Conservation (phyloP, 1,140 invertebrate genomes). For the Tyrophagus putrescentiae region DNA sequence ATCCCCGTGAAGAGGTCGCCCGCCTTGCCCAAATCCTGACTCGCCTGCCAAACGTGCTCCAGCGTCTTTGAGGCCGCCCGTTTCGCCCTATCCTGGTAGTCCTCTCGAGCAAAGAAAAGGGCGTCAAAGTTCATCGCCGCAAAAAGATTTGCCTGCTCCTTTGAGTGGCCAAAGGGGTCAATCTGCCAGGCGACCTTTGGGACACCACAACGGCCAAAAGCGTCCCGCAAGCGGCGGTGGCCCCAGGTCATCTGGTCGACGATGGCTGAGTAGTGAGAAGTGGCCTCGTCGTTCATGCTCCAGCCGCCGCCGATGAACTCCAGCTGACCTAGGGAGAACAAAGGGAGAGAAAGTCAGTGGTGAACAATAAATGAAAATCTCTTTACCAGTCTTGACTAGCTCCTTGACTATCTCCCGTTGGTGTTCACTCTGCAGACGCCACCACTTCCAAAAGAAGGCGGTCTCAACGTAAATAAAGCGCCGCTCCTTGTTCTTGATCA, state of each 20-base stretch:
- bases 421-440: conserved; percentile 31
- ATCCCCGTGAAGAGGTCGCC: conserved; percentile 37
- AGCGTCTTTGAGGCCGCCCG: conserved; percentile 47
- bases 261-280: conserved; percentile 78
- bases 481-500: conserved; percentile 69
- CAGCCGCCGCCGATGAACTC: conserved; percentile 91
- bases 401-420: background rate
- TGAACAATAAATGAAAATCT: too few relatives aligned
- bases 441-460: conserved; percentile 44
- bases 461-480: conserved; percentile 96
- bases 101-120: conserved; percentile 67
- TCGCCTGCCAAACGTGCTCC: conserved; percentile 68
- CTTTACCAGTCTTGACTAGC: conserved; percentile 14
- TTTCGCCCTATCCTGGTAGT: conserved; percentile 61
- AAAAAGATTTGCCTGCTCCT: conserved; percentile 64
- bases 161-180: conserved; percentile 69
- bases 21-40: conserved; percentile 22
- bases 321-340: conserved; percentile 66
- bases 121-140: conserved; percentile 53
- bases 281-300: conserved; percentile 97
- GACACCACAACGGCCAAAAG: conserved; percentile 42
- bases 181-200: conserved; percentile 63
- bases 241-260: conserved; percentile 73
- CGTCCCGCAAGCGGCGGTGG: conserved; percentile 45
- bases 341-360: too few relatives aligned